Conservation (phyloP, 2,888 invertebrate genomes). For the Chironomus tentans region DNA sequence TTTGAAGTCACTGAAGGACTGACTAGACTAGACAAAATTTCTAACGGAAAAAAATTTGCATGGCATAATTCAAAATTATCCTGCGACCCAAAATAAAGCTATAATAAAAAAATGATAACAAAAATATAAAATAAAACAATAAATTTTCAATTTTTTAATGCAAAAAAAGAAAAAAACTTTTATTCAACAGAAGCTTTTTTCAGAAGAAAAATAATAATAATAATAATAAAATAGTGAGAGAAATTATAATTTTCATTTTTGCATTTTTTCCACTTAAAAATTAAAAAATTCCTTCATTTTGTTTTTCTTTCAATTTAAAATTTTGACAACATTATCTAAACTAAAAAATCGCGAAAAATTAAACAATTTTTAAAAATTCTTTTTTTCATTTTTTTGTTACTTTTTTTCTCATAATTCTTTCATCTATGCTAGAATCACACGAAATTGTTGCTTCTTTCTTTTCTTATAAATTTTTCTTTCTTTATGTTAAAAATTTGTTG, state of each 20-base stretch:
- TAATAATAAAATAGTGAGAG: not conserved
- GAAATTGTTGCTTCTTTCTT: constrained; percentile 16
- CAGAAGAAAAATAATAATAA: constrained; percentile 16
- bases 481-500: not conserved
- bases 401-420: constrained; percentile 5
- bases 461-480: not conserved
- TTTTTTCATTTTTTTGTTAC: not conserved
- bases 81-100: too few species aligned
- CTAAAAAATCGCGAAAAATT: constrained; percentile 10
- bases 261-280: not conserved
- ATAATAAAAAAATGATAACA: not conserved
- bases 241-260: constrained; percentile 11
- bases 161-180: constrained; percentile 22
- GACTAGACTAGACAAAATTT: too few species aligned
- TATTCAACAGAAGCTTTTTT: constrained; percentile 25
- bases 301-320: not conserved
- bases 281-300: not conserved
- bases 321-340: constrained; percentile 27
- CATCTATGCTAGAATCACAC: constrained; percentile 25
- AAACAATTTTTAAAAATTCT: not conserved
- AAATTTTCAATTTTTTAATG: constrained; percentile 10
- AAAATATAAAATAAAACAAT: not conserved
- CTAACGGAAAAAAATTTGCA: too few species aligned
- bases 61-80: too few species aligned
- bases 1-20: too few species aligned